Conservation (phyloP, 2,113 vertebrate genomes). For the Rutilus rutilus region DNA sequence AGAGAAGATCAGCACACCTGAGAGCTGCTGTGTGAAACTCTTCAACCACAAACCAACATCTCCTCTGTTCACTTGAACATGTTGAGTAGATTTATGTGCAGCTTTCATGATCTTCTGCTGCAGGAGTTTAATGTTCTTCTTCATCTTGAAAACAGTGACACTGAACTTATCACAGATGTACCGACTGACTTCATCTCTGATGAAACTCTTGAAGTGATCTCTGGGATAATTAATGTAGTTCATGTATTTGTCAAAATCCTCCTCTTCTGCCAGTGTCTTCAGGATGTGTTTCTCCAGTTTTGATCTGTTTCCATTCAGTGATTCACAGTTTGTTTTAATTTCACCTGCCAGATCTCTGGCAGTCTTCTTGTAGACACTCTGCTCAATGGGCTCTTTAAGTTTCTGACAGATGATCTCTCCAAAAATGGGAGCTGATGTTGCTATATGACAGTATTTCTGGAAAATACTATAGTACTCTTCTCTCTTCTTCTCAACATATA, state of each 20-base stretch:
- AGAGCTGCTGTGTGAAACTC: not conserved
- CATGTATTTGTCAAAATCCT: not conserved
- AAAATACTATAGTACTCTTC: not conserved
- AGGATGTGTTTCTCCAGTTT: not conserved
- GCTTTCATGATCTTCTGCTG: not conserved
- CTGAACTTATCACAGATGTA: not conserved
- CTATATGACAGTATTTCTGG: slow-evolving; percentile 47
- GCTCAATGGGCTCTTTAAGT: slow-evolving; percentile 55
- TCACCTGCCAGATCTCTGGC: slow-evolving; percentile 61
- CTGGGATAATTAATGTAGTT: not conserved
- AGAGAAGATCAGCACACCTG: not conserved
- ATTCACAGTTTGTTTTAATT: slow-evolving; percentile 57
- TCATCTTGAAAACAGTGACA: not conserved
- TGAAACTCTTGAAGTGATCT: not conserved
- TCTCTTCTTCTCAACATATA: slow-evolving; percentile 1
- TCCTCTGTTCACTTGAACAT: not conserved
- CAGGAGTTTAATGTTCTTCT: not conserved
- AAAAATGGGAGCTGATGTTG: slow-evolving; percentile 61
- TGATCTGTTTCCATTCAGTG: slow-evolving; percentile 10
- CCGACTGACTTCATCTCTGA: slow-evolving; percentile 12
- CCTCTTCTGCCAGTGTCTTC: not conserved
- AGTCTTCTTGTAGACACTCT: slow-evolving; percentile 54
- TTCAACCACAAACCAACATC: slow-evolving; percentile 4
- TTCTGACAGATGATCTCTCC: slow-evolving; percentile 70
- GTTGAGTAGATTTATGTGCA: not conserved